Evolutionary conservation across 92 coral and sea anemone species (phyloP), one percentile per base, ranked within the genome.

Genomic region (Paragorgia papillata): DNA sequence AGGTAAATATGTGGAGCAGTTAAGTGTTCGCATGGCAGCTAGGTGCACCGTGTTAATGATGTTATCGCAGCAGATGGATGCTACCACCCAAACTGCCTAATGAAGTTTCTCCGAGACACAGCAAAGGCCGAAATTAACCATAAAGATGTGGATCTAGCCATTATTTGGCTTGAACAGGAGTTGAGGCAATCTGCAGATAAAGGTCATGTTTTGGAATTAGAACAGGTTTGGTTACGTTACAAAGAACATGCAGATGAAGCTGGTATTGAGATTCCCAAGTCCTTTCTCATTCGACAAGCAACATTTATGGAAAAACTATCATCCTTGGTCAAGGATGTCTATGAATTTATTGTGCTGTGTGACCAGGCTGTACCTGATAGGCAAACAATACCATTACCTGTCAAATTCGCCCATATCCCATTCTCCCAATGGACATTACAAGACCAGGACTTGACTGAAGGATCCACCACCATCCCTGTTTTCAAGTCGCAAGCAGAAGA

Each of bases 41-140:
- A n/a, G n/a, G n/a, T n/a, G n/a, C n/a, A n/a, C n/a, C n/a, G 79
- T 51, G 79, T 79, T 2, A 79, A 17, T 49, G 83, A 66, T 26
- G 24, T 79, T 13, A 49, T 79, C 14, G 79, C 79, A 7, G 83
- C 79, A 34, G 64, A 79, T 25, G 83, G 62, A 30, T 63, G 64
- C 27, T 79, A 79, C 33, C 83, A 79, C 29, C 51, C 28, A 32
- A 55, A 54, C 15, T 75, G 80, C 80, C 60, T 32, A 30, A 56
- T 21, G 25, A 20, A 30, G 24, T 60, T 75, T 13, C 12, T 13
- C 18, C 56, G 57, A 58, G 25, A 56, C 13, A 29, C 29, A 32
- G 35, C 27, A 37, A 37, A 25, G 6, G 6, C 8, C 25, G 27
- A 37, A 37, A 5, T 37, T 37, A 22, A 0, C 9, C 25, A 28